Base-by-base conservation (phyloP, 2,113 vertebrate species). In the Halcyon senegalensis region DNA sequence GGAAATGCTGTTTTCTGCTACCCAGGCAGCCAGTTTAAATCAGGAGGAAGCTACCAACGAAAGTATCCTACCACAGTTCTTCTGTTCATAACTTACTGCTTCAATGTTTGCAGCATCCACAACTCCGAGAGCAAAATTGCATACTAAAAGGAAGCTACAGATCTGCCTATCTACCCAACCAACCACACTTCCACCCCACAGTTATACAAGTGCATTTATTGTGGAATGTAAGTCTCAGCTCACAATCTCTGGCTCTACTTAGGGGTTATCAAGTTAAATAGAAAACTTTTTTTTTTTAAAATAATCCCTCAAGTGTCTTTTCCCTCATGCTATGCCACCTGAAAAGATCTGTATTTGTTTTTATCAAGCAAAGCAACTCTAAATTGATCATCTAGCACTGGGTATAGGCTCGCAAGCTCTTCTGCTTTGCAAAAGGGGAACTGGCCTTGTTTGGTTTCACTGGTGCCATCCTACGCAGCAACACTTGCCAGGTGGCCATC, bases 31-130 rank as follows among this genome's bases (percentile, higher is more conserved):
- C 46, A 20, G 30, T 51, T 14, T 50, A 25, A 62, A 41, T 18
- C 27, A 7, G 16, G 20, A 58, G 21, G 12, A 63, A n/a, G 18
- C 30, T 24, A 37, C 7, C 3, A 58, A 18, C 2, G 10, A 19
- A n/a, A 37, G 43, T 4, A 30, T 63, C 43, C 39, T 73, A 5
- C 46, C 19, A 11, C 0, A 0, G 50, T 3, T 14, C 13, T 50
- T 59, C 50, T 7, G 17, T 20, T 78, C 63, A 20, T 37, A 78
- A n/a, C 8, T 79, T 58, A 14, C 35, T 23, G 9, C 53, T 89
- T n/a, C 16, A 13, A 7, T 15, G 20, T 62, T 64, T 64, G 31
- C 64, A 67, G 72, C 0, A 0, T 27, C 21, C 64, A 25, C 60
- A 88, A 31, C 7, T 48, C 81, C 24, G 25, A 39, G 35, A 88